phyloP scores from a whole-genome alignment of 2,113 vertebrate genomes.

The Neolamprologus kungweensis region DNA sequence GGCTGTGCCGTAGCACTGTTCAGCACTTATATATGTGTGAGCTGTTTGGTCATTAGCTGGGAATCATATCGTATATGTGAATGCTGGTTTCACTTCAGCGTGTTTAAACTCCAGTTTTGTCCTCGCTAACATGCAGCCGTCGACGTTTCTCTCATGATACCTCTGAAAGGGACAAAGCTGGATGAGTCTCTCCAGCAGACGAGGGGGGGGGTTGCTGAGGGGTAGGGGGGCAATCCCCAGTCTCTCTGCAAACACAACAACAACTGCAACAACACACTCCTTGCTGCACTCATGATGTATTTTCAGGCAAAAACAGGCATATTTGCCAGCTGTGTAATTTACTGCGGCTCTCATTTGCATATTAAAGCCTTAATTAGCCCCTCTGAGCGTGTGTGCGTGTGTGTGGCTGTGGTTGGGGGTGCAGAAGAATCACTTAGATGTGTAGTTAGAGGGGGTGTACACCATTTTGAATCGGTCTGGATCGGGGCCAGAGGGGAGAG shows the following conservation, averaged over 20 bases:
- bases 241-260: constrained; percentile 62
- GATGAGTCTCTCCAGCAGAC: constrained; percentile 1
- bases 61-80: neutral
- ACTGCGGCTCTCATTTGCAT: constrained; percentile 94
- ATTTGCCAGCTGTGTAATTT: constrained; percentile 99
- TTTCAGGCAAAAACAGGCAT: constrained; percentile 87
- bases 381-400: constrained; percentile 80
- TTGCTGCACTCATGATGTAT: constrained; percentile 70
- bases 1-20: accelerated
- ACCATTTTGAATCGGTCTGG: constrained; percentile 38
- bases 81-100: neutral
- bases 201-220: neutral
- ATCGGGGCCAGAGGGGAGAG: constrained; percentile 53
- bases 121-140: neutral
- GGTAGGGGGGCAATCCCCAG: constrained; percentile 27
- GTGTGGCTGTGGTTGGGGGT: constrained; percentile 11
- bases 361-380: constrained; percentile 99
- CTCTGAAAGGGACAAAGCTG: constrained; percentile 29
- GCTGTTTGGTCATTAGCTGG: neutral
- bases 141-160: constrained; percentile 5
- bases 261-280: constrained; percentile 57
- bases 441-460: constrained; percentile 57
- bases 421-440: constrained; percentile 82
- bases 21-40: neutral
- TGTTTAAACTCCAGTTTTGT: neutral